Conservation (phyloP, 2,113 vertebrate genomes). For the Polypterus bichir region DNA sequence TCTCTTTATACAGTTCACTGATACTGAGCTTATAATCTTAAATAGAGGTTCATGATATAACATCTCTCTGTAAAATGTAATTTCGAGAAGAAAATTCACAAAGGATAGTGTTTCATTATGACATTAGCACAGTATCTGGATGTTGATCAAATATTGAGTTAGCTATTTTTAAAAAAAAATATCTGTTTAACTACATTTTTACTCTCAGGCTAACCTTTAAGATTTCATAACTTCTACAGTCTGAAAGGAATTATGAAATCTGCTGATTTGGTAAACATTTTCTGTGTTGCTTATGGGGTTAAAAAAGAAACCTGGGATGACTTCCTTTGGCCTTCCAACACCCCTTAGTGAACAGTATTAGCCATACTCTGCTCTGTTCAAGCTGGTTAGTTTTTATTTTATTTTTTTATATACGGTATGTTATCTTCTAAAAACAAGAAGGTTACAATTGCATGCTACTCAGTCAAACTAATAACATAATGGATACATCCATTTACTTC, state of each 20-base stretch:
- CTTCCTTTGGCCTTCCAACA: too few relatives aligned
- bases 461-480: too few relatives aligned
- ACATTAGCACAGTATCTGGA: not conserved
- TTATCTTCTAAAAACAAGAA: too few relatives aligned
- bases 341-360: too few relatives aligned
- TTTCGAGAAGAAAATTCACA: slow-evolving; percentile 29
- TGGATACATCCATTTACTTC: too few relatives aligned
- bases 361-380: too few relatives aligned
- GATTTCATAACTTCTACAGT: not conserved
- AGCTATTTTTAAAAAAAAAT: not conserved
- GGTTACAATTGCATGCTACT: too few relatives aligned
- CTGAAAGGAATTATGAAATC: not conserved
- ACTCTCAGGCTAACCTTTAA: slow-evolving; percentile 1
- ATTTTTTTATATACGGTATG: too few relatives aligned
- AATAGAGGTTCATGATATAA: slow-evolving; percentile 25
- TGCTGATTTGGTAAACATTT: slow-evolving; percentile 8
- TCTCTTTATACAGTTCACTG: slow-evolving; percentile 39
- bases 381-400: too few relatives aligned
- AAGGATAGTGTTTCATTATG: slow-evolving; percentile 29
- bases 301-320: too few relatives aligned
- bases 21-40: slow-evolving; percentile 46
- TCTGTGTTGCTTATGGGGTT: slow-evolving; percentile 5
- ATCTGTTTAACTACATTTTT: not conserved
- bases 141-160: not conserved
- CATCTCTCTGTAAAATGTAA: slow-evolving; percentile 11